These are phyloP conservation scores for Mesoligia furuncula DNA, from an alignment of 2,888 invertebrate genomes.

Conservation along the genomic window DNA sequence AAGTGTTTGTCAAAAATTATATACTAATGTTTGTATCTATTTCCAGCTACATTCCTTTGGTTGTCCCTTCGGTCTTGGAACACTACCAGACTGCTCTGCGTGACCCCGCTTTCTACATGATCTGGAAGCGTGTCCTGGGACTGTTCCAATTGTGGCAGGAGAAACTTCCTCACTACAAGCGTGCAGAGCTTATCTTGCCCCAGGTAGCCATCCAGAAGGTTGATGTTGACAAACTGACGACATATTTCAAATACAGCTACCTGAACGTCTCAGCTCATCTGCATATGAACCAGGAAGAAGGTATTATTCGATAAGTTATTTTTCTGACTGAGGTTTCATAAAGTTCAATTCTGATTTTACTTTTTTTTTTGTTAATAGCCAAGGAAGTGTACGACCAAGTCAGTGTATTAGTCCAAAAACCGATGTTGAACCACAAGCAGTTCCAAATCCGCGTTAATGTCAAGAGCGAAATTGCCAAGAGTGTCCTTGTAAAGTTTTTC, in stretches of 20 bases:
- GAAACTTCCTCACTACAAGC: conserved; percentile 91
- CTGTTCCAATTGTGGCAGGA: conserved; percentile 91
- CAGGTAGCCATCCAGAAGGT: conserved; percentile 92
- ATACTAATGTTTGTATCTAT: conserved; percentile 32
- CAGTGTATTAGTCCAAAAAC: conserved; percentile 91
- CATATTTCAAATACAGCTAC: conserved; percentile 92
- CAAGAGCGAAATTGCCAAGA: conserved; percentile 88
- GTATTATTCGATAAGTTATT: conserved; percentile 63
- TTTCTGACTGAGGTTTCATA: background rate
- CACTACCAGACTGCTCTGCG: conserved; percentile 92
- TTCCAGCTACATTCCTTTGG: conserved; percentile 78
- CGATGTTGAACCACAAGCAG: conserved; percentile 93
- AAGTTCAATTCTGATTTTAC: background rate
- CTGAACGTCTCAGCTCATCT: conserved; percentile 91
- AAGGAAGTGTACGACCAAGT: conserved; percentile 76
- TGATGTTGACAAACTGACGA: conserved; percentile 92
- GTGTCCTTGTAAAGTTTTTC: conserved; percentile 91
- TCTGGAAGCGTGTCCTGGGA: conserved; percentile 91
- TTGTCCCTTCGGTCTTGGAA: conserved; percentile 92
- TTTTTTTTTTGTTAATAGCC: conserved; percentile 69
- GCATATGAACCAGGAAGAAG: conserved; percentile 82
- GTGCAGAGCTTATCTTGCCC: conserved; percentile 90
- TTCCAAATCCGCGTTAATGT: conserved; percentile 92
- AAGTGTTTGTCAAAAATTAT: background rate
- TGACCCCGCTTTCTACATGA: conserved; percentile 93